Percentiles rank a stretch among this genome's conserved stretches.
phyloP scores from a whole-genome alignment of 2,113 vertebrate species.

The Malurus melanocephalus region DNA sequence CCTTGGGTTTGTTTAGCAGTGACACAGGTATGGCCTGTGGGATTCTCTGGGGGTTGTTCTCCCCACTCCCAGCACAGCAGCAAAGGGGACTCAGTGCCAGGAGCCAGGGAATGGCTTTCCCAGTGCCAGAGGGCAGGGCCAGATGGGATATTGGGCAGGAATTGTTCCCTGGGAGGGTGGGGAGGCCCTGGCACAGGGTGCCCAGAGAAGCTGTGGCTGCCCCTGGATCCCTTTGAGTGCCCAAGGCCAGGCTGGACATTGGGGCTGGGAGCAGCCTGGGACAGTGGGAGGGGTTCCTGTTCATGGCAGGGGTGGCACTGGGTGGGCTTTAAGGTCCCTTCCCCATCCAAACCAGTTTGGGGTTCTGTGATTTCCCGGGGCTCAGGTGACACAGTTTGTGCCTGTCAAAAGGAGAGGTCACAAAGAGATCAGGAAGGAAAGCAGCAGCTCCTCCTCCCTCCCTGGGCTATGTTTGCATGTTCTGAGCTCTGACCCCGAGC shows the following conservation, averaged over 20 bases:
- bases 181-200: background rate
- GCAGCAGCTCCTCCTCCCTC: background rate
- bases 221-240: background rate
- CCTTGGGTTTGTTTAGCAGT: background rate
- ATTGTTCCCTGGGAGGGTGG: background rate
- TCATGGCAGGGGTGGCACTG: background rate
- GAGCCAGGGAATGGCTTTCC: background rate
- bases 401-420: background rate
- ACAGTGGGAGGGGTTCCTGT: background rate
- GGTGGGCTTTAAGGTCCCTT: accelerated
- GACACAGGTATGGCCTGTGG: background rate
- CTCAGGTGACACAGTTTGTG: background rate
- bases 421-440: background rate
- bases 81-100: background rate
- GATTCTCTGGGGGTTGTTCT: background rate
- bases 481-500: background rate
- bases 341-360: background rate
- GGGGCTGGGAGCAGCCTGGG: too few relatives aligned
- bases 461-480: background rate
- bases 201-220: background rate
- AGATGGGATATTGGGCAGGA: background rate
- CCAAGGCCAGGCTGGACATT: background rate
- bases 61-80: background rate
- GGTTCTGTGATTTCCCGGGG: accelerated
- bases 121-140: background rate